Evolutionary conservation across 1,140 invertebrate species (phyloP).

Genomic region (Aradophagus sp.): DNA sequence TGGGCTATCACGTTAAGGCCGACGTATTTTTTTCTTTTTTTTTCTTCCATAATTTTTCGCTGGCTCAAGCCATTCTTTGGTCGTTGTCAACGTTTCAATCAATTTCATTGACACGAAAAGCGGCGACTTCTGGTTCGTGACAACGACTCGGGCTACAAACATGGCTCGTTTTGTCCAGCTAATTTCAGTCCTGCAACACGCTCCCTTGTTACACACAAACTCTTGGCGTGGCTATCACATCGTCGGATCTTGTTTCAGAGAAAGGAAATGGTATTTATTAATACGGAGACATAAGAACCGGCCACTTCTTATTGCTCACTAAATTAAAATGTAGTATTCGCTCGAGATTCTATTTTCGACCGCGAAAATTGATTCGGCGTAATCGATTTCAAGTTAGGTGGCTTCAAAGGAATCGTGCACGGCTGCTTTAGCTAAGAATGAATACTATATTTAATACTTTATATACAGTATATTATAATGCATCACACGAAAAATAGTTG

Average conservation of each 20-base stretch:
- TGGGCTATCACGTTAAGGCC: too few relatives aligned
- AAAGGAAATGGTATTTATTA: slow-evolving; percentile 58
- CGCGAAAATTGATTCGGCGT: neutral
- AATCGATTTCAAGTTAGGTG: too few relatives aligned
- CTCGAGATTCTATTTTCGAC: slow-evolving; percentile 30
- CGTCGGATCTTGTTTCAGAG: slow-evolving; percentile 58
- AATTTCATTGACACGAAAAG: slow-evolving; percentile 48
- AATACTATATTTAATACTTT: too few relatives aligned
- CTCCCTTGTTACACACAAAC: slow-evolving; percentile 55
- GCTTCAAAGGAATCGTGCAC: too few relatives aligned
- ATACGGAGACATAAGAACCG: slow-evolving; percentile 47
- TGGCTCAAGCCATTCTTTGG: too few relatives aligned
- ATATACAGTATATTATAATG: too few relatives aligned
- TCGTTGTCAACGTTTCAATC: slow-evolving; percentile 39
- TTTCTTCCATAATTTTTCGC: too few relatives aligned
- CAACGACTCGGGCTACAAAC: slow-evolving; percentile 50
- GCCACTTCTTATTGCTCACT: slow-evolving; percentile 46
- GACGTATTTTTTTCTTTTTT: too few relatives aligned
- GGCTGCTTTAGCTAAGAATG: too few relatives aligned
- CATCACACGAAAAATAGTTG: too few relatives aligned
- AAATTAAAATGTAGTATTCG: slow-evolving; percentile 35
- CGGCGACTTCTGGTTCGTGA: slow-evolving; percentile 46
- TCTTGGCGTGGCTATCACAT: slow-evolving; percentile 53
- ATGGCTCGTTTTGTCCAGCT: slow-evolving; percentile 55
- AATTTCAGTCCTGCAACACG: slow-evolving; percentile 55